These are phyloP conservation scores for Rhabdophis nuchalis DNA, from an alignment of 2,797 vertebrate genomes.

Conservation along the genomic window DNA sequence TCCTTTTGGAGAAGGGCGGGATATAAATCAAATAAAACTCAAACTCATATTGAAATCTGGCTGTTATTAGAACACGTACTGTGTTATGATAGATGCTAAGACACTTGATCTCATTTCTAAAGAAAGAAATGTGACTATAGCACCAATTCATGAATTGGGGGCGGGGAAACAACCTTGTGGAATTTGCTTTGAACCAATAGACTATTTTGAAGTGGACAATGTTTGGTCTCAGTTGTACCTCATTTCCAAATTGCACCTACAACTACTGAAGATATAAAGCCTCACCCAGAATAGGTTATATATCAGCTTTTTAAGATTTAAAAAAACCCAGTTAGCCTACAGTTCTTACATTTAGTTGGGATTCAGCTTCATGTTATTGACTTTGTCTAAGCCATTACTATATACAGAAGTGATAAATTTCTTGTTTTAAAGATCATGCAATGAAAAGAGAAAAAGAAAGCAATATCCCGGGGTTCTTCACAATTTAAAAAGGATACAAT, in stretches of 20 bases:
- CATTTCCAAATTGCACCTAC: neutral
- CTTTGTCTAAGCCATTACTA: neutral
- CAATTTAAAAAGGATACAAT: neutral
- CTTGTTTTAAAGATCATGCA: neutral
- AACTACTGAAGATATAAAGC: neutral
- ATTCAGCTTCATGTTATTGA: neutral
- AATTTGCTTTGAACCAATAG: neutral
- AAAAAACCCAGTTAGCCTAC: neutral
- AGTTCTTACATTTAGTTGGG: neutral
- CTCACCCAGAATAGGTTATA: neutral
- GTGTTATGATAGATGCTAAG: neutral
- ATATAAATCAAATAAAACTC: too few species aligned
- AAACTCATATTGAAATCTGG: neutral
- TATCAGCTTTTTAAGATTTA: neutral
- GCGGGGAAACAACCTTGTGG: accelerated
- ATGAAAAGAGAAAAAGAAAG: neutral
- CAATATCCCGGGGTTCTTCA: neutral
- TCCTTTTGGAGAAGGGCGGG: too few species aligned
- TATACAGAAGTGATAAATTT: neutral
- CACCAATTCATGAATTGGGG: neutral
- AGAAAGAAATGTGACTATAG: neutral
- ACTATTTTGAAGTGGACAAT: neutral
- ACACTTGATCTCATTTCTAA: neutral
- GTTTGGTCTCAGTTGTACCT: neutral
- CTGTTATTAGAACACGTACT: neutral